Conservation (phyloP, 2,888 invertebrate species). For the Zaprionus lineosus region DNA sequence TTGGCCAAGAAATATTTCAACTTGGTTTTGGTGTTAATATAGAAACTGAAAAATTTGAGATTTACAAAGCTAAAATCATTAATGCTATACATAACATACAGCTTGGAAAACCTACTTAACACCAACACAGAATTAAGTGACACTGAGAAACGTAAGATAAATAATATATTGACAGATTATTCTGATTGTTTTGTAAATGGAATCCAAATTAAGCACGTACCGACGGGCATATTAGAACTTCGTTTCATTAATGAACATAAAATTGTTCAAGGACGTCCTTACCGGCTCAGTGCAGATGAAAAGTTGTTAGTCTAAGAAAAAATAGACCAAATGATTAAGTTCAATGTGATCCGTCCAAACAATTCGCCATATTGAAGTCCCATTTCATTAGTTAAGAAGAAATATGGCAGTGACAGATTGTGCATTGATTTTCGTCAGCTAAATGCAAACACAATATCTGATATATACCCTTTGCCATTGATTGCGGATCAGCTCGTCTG, state of each 20-base stretch:
- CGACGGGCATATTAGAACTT: too few species aligned
- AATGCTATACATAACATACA: constrained; percentile 9
- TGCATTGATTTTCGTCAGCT: constrained; percentile 1
- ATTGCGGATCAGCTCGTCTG: neutral
- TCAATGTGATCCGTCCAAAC: constrained; percentile 14
- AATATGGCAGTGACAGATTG: too few species aligned
- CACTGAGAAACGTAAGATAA: too few species aligned
- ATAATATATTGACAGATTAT: too few species aligned
- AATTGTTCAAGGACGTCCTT: constrained; percentile 5
- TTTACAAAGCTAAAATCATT: constrained; percentile 11
- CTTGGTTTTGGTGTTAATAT: too few species aligned
- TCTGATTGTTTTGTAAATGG: too few species aligned
- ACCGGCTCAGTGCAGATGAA: constrained; percentile 1
- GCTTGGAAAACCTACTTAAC: too few species aligned
- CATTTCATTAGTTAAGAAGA: constrained; percentile 5
- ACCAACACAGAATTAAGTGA: too few species aligned
- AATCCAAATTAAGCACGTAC: too few species aligned
- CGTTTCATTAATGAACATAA: too few species aligned
- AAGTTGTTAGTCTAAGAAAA: constrained; percentile 14
- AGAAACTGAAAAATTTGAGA: too few species aligned
- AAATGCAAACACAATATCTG: constrained; percentile 7
- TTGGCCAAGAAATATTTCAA: constrained; percentile 13
- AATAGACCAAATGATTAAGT: constrained; percentile 12
- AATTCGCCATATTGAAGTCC: constrained; percentile 10
- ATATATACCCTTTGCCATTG: too few species aligned